A percentile compares a stretch with the other conserved stretches of the same genome.
Evolutionary conservation across 2,113 vertebrate genomes (phyloP).

Genomic region (Scophthalmus maximus): DNA sequence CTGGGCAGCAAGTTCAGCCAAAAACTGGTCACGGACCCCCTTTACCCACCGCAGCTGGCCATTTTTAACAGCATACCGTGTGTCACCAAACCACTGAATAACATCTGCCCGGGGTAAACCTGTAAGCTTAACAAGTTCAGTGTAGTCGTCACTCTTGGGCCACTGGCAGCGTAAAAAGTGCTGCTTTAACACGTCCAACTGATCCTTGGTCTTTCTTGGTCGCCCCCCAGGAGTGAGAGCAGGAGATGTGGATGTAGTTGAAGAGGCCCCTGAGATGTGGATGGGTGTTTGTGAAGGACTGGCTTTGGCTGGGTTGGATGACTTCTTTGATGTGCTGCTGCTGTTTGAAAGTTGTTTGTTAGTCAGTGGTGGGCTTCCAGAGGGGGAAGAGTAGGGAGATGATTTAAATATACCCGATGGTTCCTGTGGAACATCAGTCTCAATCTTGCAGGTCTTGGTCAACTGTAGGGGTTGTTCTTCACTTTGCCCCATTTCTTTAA

Average conservation of each 20-base stretch:
- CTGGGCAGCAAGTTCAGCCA: constrained; percentile 79
- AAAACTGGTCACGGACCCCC: constrained; percentile 81
- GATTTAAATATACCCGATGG: constrained; percentile 38
- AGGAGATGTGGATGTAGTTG: constrained; percentile 74
- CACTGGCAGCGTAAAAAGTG: constrained; percentile 90
- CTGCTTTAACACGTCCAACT: constrained; percentile 89
- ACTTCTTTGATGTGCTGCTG: constrained; percentile 72
- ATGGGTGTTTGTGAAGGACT: constrained; percentile 52
- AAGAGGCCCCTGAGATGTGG: constrained; percentile 64
- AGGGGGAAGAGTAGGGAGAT: constrained; percentile 66
- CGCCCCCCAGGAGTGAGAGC: constrained; percentile 82
- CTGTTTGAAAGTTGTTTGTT: constrained; percentile 71
- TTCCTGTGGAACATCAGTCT: constrained; percentile 62
- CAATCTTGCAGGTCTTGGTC: constrained; percentile 62
- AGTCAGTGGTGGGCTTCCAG: constrained; percentile 66
- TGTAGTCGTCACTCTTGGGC: constrained; percentile 90
- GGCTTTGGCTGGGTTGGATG: constrained; percentile 66
- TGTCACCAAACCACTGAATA: constrained; percentile 95
- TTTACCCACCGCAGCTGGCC: constrained; percentile 91
- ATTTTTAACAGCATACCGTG: constrained; percentile 91
- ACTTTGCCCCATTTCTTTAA: constrained; percentile 69
- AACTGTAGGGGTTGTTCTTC: constrained; percentile 77
- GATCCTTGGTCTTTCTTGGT: constrained; percentile 91
- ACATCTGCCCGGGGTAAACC: constrained; percentile 89
- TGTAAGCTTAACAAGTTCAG: constrained; percentile 86